A percentile compares a stretch with the other conserved stretches of the same genome.
Evolutionary conservation across 2,888 invertebrate species (phyloP).

Genomic region (Xiphydria camelus): DNA sequence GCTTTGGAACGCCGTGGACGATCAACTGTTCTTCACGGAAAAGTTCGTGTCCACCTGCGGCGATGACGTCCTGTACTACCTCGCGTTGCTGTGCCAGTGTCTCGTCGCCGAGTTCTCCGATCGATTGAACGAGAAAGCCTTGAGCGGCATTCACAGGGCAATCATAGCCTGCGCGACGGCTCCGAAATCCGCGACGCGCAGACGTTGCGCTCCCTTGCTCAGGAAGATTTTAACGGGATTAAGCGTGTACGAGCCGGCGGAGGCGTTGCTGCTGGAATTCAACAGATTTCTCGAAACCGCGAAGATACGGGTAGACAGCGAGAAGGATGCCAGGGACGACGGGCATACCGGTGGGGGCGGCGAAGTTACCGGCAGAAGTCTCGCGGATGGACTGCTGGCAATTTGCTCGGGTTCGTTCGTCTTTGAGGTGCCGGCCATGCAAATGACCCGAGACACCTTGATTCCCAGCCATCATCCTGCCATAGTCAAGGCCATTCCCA

Average conservation of each 20-base stretch:
- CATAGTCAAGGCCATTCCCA: conserved; percentile 62
- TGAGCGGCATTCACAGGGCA: conserved; percentile 70
- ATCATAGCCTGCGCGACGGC: conserved; percentile 72
- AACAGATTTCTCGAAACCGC: conserved; percentile 68
- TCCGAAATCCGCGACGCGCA: conserved; percentile 66
- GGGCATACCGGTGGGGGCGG: conserved; percentile 37
- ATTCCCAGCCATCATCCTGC: conserved; percentile 77
- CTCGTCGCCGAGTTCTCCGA: conserved; percentile 72
- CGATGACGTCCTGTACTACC: conserved; percentile 72
- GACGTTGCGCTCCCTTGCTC: conserved; percentile 65
- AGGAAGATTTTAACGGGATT: conserved; percentile 65
- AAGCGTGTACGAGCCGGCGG: conserved; percentile 66
- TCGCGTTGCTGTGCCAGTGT: conserved; percentile 74
- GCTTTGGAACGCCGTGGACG: conserved; percentile 74
- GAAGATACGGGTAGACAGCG: conserved; percentile 61
- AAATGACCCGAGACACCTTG: conserved; percentile 70
- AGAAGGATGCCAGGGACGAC: conserved; percentile 54
- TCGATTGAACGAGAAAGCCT: conserved; percentile 67
- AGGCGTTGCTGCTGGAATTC: conserved; percentile 69
- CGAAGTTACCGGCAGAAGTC: conserved; percentile 63
- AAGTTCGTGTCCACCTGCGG: conserved; percentile 73
- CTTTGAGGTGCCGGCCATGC: conserved; percentile 55
- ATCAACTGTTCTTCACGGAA: conserved; percentile 81
- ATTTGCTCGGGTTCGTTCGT: conserved; percentile 60
- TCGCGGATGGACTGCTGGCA: conserved; percentile 62